Percentiles rank a stretch among this genome's conserved stretches.
Conservation (phyloP, 2,797 vertebrate species). For the Gymnoscopelus microlampas region DNA sequence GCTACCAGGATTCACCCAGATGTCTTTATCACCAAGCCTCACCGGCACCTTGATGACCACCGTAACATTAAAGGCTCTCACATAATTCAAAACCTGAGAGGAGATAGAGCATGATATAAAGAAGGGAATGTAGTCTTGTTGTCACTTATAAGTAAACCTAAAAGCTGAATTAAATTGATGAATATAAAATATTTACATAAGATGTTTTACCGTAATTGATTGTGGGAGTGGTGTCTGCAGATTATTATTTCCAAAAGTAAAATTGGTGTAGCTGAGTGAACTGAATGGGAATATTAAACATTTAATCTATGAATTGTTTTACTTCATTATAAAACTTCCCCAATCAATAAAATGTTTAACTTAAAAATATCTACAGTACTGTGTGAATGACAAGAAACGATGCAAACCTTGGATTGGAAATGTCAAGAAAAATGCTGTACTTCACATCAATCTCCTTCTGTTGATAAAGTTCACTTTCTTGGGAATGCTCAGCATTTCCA, state of each 20-base stretch:
- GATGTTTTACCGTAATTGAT: constrained; percentile 75
- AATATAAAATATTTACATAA: background rate
- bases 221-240: constrained; percentile 73
- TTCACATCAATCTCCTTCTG: constrained; percentile 78
- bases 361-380: background rate
- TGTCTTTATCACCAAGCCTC: constrained; percentile 70
- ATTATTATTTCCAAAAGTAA: constrained; percentile 70
- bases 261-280: constrained; percentile 83
- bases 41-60: constrained; percentile 83
- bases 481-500: constrained; percentile 70
- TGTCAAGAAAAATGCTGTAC: constrained; percentile 78
- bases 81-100: constrained; percentile 81
- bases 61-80: constrained; percentile 68
- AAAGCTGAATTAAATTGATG: background rate
- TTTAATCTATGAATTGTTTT: background rate
- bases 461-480: constrained; percentile 52
- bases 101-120: background rate
- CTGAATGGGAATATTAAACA: constrained; percentile 57
- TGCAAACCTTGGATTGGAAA: constrained; percentile 75
- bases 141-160: background rate
- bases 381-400: background rate
- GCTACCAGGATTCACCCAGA: constrained; percentile 67
- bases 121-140: background rate
- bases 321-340: background rate
- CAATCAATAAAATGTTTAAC: background rate